Evolutionary conservation across 2,888 invertebrate species (phyloP).

Genomic region (Marronus borbonicus): DNA sequence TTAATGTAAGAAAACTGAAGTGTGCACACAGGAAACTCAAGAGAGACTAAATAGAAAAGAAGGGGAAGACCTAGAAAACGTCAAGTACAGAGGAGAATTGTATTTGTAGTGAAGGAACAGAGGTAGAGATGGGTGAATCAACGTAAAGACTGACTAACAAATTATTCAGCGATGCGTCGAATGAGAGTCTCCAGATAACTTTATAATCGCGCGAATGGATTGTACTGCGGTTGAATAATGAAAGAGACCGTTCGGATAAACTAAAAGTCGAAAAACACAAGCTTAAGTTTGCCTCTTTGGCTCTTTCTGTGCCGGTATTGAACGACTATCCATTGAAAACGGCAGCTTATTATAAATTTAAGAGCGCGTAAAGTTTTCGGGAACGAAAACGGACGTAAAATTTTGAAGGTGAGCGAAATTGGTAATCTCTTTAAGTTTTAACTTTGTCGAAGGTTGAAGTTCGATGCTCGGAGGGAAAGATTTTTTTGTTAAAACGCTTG

Average conservation of each 20-base stretch:
- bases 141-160: slow-evolving; percentile 18
- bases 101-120: neutral
- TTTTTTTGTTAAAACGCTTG: no score
- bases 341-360: slow-evolving; percentile 40
- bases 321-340: slow-evolving; percentile 42
- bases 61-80: neutral
- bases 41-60: neutral
- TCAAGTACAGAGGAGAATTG: neutral
- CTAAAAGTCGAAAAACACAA: slow-evolving; percentile 40
- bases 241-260: neutral
- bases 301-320: neutral
- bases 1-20: slow-evolving; percentile 47
- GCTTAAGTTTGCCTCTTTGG: neutral
- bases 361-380: neutral
- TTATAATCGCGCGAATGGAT: slow-evolving; percentile 28
- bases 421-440: slow-evolving; percentile 1
- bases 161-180: slow-evolving; percentile 38
- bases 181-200: slow-evolving; percentile 34
- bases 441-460: neutral
- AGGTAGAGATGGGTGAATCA: neutral
- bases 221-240: slow-evolving; percentile 42
- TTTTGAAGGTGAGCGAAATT: neutral
- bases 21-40: slow-evolving; percentile 13
- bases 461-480: no score
- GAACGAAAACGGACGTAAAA: neutral